phyloP scores from a whole-genome alignment of 2,113 vertebrate genomes.

The Hiodon tergisus region DNA sequence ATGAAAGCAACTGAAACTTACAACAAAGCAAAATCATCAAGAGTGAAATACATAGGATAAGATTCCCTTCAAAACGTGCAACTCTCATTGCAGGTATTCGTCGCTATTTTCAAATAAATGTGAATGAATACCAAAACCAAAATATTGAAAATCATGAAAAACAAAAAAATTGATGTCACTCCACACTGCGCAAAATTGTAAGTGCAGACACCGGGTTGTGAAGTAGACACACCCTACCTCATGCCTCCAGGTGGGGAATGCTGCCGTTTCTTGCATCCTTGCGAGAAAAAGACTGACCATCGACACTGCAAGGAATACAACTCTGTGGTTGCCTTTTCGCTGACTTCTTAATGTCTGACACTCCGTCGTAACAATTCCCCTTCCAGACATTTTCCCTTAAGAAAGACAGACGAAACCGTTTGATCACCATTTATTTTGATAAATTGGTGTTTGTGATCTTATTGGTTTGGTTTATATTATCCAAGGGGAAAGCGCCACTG shows the following conservation, averaged over 20 bases:
- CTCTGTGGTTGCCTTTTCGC: constrained; percentile 31
- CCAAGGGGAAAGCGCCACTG: constrained; percentile 2
- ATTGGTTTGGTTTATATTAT: neutral
- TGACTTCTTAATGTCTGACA: constrained; percentile 41
- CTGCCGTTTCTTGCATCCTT: constrained; percentile 55
- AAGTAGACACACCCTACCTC: constrained; percentile 55
- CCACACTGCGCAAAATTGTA: too few species aligned
- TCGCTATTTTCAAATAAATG: too few species aligned
- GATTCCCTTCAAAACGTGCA: too few species aligned
- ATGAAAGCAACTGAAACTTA: too few species aligned
- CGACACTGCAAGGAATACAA: constrained; percentile 47
- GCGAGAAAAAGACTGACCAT: constrained; percentile 52
- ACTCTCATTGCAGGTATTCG: too few species aligned
- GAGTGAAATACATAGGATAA: too few species aligned
- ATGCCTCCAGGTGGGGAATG: constrained; percentile 58
- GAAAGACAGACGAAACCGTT: constrained; percentile 32
- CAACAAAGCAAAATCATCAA: too few species aligned
- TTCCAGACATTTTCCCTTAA: constrained; percentile 37
- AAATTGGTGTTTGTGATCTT: constrained; percentile 8
- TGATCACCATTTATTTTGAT: constrained; percentile 41
- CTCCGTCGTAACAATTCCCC: constrained; percentile 48
- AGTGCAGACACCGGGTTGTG: neutral
- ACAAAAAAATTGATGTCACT: too few species aligned
- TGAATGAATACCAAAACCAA: too few species aligned
- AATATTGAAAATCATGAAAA: too few species aligned